These are phyloP conservation scores for Cercopithecus mitis DNA, from an alignment of 2,797 vertebrate genomes.

Conservation along the genomic window DNA sequence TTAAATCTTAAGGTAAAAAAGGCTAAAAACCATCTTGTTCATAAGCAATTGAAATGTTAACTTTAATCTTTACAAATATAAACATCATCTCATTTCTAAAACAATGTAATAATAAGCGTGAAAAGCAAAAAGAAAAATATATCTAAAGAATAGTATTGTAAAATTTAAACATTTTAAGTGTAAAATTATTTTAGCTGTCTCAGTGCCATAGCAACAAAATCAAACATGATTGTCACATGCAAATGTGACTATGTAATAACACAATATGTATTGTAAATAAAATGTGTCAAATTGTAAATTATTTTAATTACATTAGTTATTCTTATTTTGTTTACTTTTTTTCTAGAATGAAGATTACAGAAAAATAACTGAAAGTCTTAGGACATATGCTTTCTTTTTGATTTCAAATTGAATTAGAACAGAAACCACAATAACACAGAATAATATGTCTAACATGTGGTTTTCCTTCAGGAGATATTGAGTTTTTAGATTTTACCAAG, in stretches of 20 bases:
- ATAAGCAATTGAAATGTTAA: neutral
- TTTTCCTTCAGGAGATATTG: conserved; percentile 85
- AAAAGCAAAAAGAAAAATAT: neutral
- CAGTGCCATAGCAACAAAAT: neutral
- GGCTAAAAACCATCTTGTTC: neutral
- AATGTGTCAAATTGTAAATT: neutral
- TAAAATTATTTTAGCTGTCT: neutral
- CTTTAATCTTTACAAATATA: neutral
- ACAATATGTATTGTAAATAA: neutral
- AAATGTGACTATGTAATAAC: neutral
- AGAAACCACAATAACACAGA: conserved; percentile 77
- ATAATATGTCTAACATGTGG: conserved; percentile 81
- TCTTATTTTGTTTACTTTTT: neutral
- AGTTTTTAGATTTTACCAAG: conserved; percentile 83
- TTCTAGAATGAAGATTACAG: conserved; percentile 38
- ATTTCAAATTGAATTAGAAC: conserved; percentile 81
- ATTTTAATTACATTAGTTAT: conserved; percentile 12
- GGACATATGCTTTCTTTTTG: conserved; percentile 69
- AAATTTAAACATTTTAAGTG: conserved; percentile 14
- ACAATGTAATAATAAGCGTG: neutral
- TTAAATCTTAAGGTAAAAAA: neutral
- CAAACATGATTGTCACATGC: neutral
- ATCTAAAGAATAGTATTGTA: neutral
- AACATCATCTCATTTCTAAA: neutral
- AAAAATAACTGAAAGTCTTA: conserved; percentile 50